Conservation (phyloP, 2,797 vertebrate genomes). For the Rallus crepitans region DNA sequence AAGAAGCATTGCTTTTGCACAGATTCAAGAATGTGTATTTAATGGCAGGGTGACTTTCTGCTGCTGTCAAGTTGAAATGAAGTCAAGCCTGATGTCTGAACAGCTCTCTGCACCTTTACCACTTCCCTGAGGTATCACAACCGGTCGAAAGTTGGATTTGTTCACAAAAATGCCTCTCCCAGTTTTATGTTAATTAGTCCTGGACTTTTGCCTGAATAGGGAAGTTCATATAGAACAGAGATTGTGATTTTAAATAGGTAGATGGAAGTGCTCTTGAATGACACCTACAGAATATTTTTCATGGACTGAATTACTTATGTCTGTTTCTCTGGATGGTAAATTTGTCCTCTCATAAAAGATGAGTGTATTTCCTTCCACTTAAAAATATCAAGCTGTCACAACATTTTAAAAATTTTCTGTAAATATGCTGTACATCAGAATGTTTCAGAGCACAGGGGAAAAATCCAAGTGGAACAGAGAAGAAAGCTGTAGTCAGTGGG, state of each 20-base stretch:
- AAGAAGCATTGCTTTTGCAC: background rate
- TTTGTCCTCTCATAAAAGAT: background rate
- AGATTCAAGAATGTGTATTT: background rate
- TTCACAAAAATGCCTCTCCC: background rate
- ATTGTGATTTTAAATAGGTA: background rate
- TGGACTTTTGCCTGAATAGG: background rate
- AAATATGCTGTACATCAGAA: background rate
- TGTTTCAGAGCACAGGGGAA: background rate
- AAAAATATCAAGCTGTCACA: background rate
- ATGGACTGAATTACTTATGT: background rate
- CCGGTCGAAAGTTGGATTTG: background rate
- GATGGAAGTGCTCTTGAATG: background rate
- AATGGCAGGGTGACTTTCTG: background rate
- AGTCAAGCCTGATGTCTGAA: background rate
- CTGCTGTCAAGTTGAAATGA: background rate
- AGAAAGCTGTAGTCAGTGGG: background rate
- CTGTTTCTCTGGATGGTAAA: background rate
- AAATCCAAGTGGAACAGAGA: background rate
- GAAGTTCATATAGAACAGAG: background rate
- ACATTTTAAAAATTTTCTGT: background rate
- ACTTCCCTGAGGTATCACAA: constrained; percentile 6
- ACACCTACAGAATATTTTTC: background rate
- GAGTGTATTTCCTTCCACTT: background rate
- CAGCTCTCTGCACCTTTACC: background rate
- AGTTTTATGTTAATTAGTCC: background rate